Evolutionary conservation across 2,113 vertebrate genomes (phyloP).

Genomic region (Pogona vitticeps): DNA sequence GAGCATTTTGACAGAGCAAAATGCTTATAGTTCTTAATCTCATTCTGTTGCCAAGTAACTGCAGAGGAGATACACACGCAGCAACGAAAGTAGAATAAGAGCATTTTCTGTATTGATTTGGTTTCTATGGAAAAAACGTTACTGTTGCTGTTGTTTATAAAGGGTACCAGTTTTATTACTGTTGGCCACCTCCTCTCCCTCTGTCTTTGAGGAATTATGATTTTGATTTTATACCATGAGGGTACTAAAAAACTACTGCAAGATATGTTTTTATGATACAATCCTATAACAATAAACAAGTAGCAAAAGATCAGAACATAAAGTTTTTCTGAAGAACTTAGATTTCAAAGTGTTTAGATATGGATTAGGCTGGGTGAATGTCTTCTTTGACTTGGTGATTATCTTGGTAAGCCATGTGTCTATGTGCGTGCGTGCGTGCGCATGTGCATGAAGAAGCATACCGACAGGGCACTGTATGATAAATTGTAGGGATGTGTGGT

Average conservation of each 20-base stretch:
- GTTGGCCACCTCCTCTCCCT: conserved; percentile 12
- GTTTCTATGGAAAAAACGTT: conserved; percentile 58
- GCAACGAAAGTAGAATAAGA: conserved; percentile 60
- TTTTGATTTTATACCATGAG: conserved; percentile 27
- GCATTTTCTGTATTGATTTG: conserved; percentile 58
- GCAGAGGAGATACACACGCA: conserved; percentile 54
- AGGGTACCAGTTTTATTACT: conserved; percentile 35
- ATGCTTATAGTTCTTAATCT: conserved; percentile 58
- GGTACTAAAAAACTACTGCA: neutral
- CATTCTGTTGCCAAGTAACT: conserved; percentile 66
- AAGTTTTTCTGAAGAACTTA: neutral
- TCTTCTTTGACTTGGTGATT: conserved; percentile 6
- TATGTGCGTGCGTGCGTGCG: fast-evolving
- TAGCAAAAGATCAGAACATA: neutral
- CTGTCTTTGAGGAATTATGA: neutral
- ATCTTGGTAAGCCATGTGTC: neutral
- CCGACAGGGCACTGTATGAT: neutral
- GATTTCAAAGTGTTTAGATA: conserved; percentile 19
- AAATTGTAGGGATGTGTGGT: neutral
- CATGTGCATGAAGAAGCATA: neutral
- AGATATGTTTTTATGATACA: conserved; percentile 42
- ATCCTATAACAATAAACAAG: conserved; percentile 31
- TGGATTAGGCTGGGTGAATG: conserved; percentile 15
- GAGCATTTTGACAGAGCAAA: conserved; percentile 60
- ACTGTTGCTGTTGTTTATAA: conserved; percentile 48